Evolutionary conservation across 1,140 invertebrate genomes (phyloP).

Genomic region (Lucilia sericata): DNA sequence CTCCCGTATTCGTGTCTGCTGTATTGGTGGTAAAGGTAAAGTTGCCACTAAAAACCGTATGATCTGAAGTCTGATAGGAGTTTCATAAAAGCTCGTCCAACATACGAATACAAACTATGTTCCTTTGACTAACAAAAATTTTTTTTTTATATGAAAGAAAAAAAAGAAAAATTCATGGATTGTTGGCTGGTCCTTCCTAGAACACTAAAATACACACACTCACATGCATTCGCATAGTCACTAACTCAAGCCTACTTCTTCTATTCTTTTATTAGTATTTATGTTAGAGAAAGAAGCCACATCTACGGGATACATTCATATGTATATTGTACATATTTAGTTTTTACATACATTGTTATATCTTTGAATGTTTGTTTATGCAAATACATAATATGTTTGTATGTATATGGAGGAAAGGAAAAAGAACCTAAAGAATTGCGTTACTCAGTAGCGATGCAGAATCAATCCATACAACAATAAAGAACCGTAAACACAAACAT

Average conservation of each 20-base stretch:
- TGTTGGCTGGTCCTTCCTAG: not conserved
- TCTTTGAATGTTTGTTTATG: not conserved
- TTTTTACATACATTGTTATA: no score
- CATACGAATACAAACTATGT: not conserved
- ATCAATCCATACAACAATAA: slow-evolving; percentile 14
- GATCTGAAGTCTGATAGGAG: slow-evolving; percentile 33
- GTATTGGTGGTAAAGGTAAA: slow-evolving; percentile 35
- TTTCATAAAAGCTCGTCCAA: not conserved
- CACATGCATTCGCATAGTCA: not conserved
- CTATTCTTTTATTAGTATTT: not conserved
- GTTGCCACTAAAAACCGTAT: slow-evolving; percentile 30
- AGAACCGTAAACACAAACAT: not conserved
- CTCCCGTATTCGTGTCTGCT: not conserved
- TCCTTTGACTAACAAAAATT: slow-evolving; percentile 24
- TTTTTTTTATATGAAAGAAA: not conserved
- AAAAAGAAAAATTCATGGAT: not conserved
- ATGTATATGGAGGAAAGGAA: not conserved
- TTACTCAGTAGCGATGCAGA: not conserved
- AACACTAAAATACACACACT: slow-evolving; percentile 27
- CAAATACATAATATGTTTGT: not conserved
- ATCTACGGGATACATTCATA: not conserved
- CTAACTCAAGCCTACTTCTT: not conserved
- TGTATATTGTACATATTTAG: no score
- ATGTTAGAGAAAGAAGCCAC: not conserved
- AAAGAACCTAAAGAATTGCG: slow-evolving; percentile 8